Percentiles rank a stretch among this genome's conserved stretches.
phyloP scores from a whole-genome alignment of 1,140 invertebrate genomes.

The Drosophila sechellia region DNA sequence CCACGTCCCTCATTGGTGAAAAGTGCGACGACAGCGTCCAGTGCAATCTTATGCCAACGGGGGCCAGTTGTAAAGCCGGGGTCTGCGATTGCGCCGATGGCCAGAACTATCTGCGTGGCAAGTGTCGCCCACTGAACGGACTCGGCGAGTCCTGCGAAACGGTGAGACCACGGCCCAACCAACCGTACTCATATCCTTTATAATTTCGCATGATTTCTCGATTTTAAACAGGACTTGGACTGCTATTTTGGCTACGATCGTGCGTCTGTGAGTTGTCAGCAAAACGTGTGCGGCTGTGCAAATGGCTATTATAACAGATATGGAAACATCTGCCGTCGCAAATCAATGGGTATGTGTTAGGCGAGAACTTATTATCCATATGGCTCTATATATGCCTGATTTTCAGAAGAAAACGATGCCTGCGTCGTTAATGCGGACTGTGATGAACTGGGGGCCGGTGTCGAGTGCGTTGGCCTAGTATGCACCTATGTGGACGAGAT shows the following conservation, averaged over 20 bases:
- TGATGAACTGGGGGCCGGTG: conserved; percentile 67
- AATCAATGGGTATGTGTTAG: conserved; percentile 78
- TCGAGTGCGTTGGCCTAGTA: conserved; percentile 61
- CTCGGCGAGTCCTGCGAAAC: conserved; percentile 73
- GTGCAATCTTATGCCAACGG: conserved; percentile 85
- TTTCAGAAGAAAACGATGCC: conserved; percentile 75
- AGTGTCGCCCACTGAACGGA: conserved; percentile 76
- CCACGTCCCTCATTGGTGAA: conserved; percentile 79
- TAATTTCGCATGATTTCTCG: too few species aligned
- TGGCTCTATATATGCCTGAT: too few species aligned
- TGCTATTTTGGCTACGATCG: conserved; percentile 84
- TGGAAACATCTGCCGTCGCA: conserved; percentile 84
- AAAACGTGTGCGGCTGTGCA: conserved; percentile 79
- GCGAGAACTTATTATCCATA: too few species aligned
- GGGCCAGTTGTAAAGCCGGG: conserved; percentile 84
- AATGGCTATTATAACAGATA: conserved; percentile 84
- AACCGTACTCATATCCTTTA: background rate
- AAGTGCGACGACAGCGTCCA: conserved; percentile 78
- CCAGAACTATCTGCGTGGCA: conserved; percentile 78
- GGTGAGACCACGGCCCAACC: conserved; percentile 16
- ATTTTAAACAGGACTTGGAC: conserved; percentile 71
- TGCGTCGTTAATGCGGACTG: conserved; percentile 83
- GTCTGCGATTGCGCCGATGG: conserved; percentile 84
- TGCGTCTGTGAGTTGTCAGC: conserved; percentile 75
- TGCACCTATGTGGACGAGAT: conserved; percentile 68